Percentiles rank a stretch among this genome's conserved stretches.
Conservation (phyloP, 2,888 invertebrate species). For the Limenitis camilla region DNA sequence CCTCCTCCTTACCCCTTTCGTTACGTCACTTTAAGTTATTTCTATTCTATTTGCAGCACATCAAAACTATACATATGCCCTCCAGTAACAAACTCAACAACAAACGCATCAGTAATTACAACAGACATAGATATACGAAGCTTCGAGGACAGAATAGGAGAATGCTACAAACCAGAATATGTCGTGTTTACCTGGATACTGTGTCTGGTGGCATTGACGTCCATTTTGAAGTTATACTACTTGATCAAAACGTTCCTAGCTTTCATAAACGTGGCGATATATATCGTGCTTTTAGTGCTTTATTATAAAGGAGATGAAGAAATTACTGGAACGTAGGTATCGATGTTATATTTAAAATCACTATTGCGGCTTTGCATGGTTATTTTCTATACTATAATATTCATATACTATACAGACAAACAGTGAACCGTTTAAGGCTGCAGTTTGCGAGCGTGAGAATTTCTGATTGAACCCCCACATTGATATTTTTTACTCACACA, state of each 20-base stretch:
- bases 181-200: slow-evolving; percentile 95
- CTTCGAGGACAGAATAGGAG: slow-evolving; percentile 24
- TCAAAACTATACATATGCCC: slow-evolving; percentile 55
- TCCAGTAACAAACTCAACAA: background rate
- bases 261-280: slow-evolving; percentile 82
- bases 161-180: slow-evolving; percentile 86
- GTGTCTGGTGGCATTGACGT: slow-evolving; percentile 91
- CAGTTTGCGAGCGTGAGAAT: too few species aligned
- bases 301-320: slow-evolving; percentile 65
- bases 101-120: background rate
- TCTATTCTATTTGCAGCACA: slow-evolving; percentile 42
- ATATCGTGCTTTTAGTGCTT: slow-evolving; percentile 80
- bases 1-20: too few species aligned
- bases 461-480: too few species aligned
- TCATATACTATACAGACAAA: too few species aligned
- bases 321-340: too few species aligned
- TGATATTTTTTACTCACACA: too few species aligned
- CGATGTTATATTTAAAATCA: background rate
- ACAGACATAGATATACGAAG: background rate
- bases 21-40: too few species aligned
- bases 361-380: too few species aligned
- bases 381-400: too few species aligned
- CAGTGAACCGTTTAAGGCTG: too few species aligned
- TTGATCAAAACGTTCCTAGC: slow-evolving; percentile 88
- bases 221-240: slow-evolving; percentile 92